Conservation (phyloP, 2,113 vertebrate genomes). For the Zingel zingel region DNA sequence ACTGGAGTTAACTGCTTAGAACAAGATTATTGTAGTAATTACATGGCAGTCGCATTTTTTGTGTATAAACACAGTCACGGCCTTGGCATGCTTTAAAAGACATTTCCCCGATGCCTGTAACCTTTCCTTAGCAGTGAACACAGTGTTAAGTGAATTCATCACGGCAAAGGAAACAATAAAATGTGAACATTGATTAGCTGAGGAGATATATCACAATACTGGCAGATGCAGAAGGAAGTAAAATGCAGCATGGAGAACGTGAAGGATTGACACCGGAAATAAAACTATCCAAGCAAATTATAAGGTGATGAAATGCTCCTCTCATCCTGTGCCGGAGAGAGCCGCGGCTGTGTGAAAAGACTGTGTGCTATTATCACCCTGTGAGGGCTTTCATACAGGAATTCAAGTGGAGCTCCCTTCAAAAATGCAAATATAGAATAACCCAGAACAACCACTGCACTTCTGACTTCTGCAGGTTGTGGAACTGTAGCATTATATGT, state of each 20-base stretch:
- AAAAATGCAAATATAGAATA: constrained; percentile 64
- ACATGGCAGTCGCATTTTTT: background rate
- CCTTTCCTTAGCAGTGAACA: background rate
- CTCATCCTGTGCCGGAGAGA: constrained; percentile 36
- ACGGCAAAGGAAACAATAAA: constrained; percentile 55
- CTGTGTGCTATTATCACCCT: constrained; percentile 60
- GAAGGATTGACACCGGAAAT: constrained; percentile 42
- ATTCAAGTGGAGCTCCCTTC: constrained; percentile 47
- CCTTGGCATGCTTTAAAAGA: constrained; percentile 67
- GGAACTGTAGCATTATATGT: background rate
- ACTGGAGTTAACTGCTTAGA: background rate
- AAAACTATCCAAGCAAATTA: constrained; percentile 72
- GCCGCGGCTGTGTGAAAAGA: constrained; percentile 50
- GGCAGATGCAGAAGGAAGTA: background rate
- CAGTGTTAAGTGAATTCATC: constrained; percentile 34
- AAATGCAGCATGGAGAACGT: constrained; percentile 23
- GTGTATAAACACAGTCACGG: background rate
- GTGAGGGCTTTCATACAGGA: constrained; percentile 52
- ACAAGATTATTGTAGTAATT: constrained; percentile 10
- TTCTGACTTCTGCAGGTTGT: background rate
- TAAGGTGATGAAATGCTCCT: constrained; percentile 57
- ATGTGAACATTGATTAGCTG: constrained; percentile 63
- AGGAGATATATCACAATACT: constrained; percentile 57
- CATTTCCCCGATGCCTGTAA: background rate
- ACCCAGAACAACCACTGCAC: constrained; percentile 18